Conservation (phyloP, 2,797 vertebrate genomes). For the Sebastiscus tertius region DNA sequence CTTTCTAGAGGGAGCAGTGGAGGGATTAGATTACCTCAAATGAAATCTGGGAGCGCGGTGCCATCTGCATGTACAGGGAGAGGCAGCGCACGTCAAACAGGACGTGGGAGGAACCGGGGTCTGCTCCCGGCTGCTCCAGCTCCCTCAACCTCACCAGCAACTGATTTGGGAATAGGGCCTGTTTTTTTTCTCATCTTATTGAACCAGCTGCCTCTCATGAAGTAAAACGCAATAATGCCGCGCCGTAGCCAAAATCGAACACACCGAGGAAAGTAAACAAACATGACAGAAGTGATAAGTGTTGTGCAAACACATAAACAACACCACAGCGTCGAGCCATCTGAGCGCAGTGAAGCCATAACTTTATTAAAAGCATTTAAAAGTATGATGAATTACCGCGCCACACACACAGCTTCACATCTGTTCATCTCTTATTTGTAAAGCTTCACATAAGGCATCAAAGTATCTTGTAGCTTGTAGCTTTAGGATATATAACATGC, state of each 20-base stretch:
- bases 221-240: conserved; percentile 87
- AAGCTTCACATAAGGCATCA: conserved; percentile 21
- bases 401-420: conserved; percentile 21
- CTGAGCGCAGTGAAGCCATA: conserved; percentile 75
- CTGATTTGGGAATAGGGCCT: conserved; percentile 89
- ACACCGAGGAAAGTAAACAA: conserved; percentile 82
- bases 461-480: conserved; percentile 26
- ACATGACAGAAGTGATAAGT: conserved; percentile 86
- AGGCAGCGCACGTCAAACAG: conserved; percentile 90
- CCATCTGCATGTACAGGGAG: conserved; percentile 98
- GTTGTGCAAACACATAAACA: conserved; percentile 87
- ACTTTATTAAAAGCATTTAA: conserved; percentile 81
- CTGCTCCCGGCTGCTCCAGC: conserved; percentile 87
- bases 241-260: conserved; percentile 83
- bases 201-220: conserved; percentile 96
- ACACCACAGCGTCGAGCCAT: conserved; percentile 71
- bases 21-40: conserved; percentile 99
- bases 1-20: conserved; percentile 99
- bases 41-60: conserved; percentile 98
- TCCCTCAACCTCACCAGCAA: conserved; percentile 83
- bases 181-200: conserved; percentile 81
- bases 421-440: conserved; percentile 34
- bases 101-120: conserved; percentile 90
- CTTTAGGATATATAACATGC: conserved; percentile 21
- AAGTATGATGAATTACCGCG: conserved; percentile 56